Conservation (phyloP, 2,888 invertebrate species). For the Allolobophora icterica region DNA sequence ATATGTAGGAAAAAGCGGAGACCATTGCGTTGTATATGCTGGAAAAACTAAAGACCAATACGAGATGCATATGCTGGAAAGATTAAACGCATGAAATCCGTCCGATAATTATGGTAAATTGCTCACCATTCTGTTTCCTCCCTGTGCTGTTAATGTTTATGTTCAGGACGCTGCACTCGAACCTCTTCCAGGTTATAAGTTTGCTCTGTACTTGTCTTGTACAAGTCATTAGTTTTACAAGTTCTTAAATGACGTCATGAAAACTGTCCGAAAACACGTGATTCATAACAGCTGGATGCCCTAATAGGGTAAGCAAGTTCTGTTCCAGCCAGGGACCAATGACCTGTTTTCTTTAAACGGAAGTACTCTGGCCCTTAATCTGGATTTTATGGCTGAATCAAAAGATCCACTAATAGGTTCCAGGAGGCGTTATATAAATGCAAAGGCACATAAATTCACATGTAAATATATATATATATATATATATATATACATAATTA, state of each 20-base stretch:
- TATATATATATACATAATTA: too few relatives aligned
- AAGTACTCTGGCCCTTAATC: background rate
- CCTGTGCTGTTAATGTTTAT: background rate
- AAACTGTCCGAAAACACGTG: background rate
- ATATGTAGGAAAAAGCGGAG: too few relatives aligned
- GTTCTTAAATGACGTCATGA: background rate
- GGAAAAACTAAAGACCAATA: too few relatives aligned
- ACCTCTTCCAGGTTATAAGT: background rate
- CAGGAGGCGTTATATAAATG: background rate
- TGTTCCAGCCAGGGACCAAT: background rate
- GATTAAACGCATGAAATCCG: too few relatives aligned
- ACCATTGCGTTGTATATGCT: too few relatives aligned
- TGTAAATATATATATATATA: background rate
- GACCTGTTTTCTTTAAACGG: background rate
- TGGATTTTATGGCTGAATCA: background rate
- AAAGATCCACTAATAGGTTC: background rate
- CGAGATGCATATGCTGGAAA: too few relatives aligned
- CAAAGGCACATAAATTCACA: background rate
- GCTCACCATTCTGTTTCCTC: background rate
- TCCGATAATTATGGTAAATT: background rate
- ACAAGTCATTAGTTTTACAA: background rate
- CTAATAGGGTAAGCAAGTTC: background rate
- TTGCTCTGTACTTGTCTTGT: background rate
- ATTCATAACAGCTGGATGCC: background rate
- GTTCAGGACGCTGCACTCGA: background rate